Evolutionary conservation across 2,888 invertebrate species (phyloP).

Genomic region (Drosophila kanekoi): DNA sequence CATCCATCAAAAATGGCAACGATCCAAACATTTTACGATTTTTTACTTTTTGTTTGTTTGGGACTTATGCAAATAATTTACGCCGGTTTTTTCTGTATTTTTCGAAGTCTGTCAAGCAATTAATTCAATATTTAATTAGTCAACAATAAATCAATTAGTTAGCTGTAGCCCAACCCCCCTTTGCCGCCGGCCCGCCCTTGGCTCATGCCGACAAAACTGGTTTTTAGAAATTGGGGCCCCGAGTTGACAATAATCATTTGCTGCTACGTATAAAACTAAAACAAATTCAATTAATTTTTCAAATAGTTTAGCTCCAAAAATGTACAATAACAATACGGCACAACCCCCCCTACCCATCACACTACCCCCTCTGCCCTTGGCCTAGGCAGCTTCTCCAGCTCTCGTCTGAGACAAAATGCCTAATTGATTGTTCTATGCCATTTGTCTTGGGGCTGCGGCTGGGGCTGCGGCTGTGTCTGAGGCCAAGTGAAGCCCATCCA

Average conservation of each 20-base stretch:
- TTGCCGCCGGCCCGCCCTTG: constrained; percentile 1
- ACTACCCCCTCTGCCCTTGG: not conserved
- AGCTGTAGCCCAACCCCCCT: constrained; percentile 18
- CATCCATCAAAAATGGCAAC: constrained; percentile 63
- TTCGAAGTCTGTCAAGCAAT: constrained; percentile 57
- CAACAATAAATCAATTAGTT: constrained; percentile 80
- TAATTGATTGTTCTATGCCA: constrained; percentile 77
- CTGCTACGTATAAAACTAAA: constrained; percentile 52
- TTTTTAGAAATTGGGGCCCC: constrained; percentile 68
- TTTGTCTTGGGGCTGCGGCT: constrained; percentile 56
- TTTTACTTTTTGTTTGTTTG: constrained; percentile 18
- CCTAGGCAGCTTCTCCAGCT: constrained; percentile 32
- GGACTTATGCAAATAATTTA: constrained; percentile 69
- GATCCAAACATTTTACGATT: constrained; percentile 31
- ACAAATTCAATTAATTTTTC: constrained; percentile 72
- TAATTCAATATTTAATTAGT: constrained; percentile 79
- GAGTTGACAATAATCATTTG: constrained; percentile 71
- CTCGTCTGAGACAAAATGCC: constrained; percentile 53
- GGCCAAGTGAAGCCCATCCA: constrained; percentile 56
- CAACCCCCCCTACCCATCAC: not conserved
- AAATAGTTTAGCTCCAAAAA: constrained; percentile 66
- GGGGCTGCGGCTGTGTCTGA: constrained; percentile 14
- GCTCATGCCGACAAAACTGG: constrained; percentile 43
- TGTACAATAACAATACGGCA: constrained; percentile 40
- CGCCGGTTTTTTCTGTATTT: constrained; percentile 42